Percentiles rank a stretch among this genome's conserved stretches.
These are phyloP conservation scores for Scaptomyza reducta DNA, from an alignment of 2,888 invertebrate species.

Conservation along the genomic window DNA sequence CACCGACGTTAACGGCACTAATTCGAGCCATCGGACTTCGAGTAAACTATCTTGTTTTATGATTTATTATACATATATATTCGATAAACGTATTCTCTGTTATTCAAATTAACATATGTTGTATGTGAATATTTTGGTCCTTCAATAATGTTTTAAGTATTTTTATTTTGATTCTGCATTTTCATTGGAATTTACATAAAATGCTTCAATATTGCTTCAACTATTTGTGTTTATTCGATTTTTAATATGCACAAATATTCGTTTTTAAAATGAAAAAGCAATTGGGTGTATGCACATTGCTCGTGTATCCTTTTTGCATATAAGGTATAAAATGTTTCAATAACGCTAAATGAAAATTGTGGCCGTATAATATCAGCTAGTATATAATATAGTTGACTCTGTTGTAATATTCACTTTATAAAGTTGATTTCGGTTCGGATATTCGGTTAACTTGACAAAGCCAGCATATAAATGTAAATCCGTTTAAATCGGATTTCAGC, in stretches of 20 bases:
- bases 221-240: slow-evolving; percentile 23
- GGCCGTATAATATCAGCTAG: not conserved
- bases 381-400: not conserved
- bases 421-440: not conserved
- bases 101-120: slow-evolving; percentile 12
- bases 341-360: not conserved
- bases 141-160: slow-evolving; percentile 14
- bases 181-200: slow-evolving; percentile 8
- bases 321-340: not conserved
- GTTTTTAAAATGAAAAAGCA: not conserved
- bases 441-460: slow-evolving; percentile 30
- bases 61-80: not conserved
- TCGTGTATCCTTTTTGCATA: not conserved
- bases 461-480: slow-evolving; percentile 47
- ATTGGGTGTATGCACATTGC: not conserved
- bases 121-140: slow-evolving; percentile 9
- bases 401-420: not conserved
- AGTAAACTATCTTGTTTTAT: not conserved
- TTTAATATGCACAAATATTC: not conserved
- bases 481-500: slow-evolving; percentile 48
- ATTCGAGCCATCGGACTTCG: slow-evolving; percentile 34
- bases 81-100: slow-evolving; percentile 7
- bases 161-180: slow-evolving; percentile 25
- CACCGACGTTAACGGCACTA: slow-evolving; percentile 20
- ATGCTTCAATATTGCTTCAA: not conserved